A percentile compares a stretch with the other conserved stretches of the same genome.
These are phyloP conservation scores for Xestobium rufovillosum DNA, from an alignment of 2,888 invertebrate species.

Conservation along the genomic window DNA sequence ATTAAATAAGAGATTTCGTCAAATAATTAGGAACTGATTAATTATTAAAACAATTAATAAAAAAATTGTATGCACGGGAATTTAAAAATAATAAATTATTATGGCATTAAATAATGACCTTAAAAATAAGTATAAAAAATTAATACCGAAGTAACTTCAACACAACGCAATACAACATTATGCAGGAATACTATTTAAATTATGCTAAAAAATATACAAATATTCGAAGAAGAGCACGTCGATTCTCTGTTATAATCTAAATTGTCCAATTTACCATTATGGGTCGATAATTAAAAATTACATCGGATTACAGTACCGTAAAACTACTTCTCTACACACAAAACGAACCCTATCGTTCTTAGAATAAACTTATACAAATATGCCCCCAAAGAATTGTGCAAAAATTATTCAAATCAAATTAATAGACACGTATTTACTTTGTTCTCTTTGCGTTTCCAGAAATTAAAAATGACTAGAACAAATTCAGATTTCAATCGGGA, in stretches of 20 bases:
- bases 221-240: constrained; percentile 8
- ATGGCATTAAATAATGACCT: too few species aligned
- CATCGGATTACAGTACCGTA: constrained; percentile 40
- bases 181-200: constrained; percentile 16
- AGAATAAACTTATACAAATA: constrained; percentile 16
- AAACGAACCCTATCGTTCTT: constrained; percentile 34
- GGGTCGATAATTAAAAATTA: constrained; percentile 39
- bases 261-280: constrained; percentile 33
- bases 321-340: constrained; percentile 41
- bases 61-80: too few species aligned
- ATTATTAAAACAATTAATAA: constrained; percentile 3
- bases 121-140: too few species aligned
- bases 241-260: constrained; percentile 22
- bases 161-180: constrained; percentile 20
- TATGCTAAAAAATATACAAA: neutral
- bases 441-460: neutral
- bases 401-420: too few species aligned
- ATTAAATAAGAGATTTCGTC: constrained; percentile 12
- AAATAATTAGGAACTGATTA: constrained; percentile 5
- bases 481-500: constrained; percentile 7
- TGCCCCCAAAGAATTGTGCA: too few species aligned
- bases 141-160: too few species aligned
- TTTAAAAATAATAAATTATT: too few species aligned
- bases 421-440: too few species aligned
- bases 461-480: constrained; percentile 15